Evolutionary conservation across 2,888 invertebrate genomes (phyloP).

Genomic region (Leucania comma): DNA sequence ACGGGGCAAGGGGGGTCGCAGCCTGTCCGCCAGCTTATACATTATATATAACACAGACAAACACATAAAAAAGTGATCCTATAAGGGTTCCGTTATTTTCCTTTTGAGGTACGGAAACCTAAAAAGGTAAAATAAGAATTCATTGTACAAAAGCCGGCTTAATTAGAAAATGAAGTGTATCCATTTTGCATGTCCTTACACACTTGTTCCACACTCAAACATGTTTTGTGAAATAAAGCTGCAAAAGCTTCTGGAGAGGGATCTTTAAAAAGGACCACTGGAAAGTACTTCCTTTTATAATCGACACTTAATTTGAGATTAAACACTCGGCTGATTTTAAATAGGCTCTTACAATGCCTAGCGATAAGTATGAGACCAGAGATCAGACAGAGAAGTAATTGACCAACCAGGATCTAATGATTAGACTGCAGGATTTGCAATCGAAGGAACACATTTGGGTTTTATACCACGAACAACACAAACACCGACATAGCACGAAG

Average conservation of each 20-base stretch:
- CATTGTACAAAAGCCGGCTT: neutral
- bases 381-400: too few relatives aligned
- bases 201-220: slow-evolving; percentile 1
- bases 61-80: too few relatives aligned
- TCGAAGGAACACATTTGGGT: too few relatives aligned
- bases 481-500: too few relatives aligned
- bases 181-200: slow-evolving; percentile 18
- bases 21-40: too few relatives aligned
- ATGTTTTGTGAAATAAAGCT: slow-evolving; percentile 30
- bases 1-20: too few relatives aligned
- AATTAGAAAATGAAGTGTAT: slow-evolving; percentile 27
- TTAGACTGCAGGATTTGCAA: too few relatives aligned
- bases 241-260: slow-evolving; percentile 13
- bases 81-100: too few relatives aligned
- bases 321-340: slow-evolving; percentile 36
- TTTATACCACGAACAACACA: too few relatives aligned
- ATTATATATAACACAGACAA: too few relatives aligned
- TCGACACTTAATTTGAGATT: slow-evolving; percentile 24
- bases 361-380: neutral
- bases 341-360: neutral
- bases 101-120: too few relatives aligned
- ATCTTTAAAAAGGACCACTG: slow-evolving; percentile 11
- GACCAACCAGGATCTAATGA: too few relatives aligned
- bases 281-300: slow-evolving; percentile 31
- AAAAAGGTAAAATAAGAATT: neutral